phyloP scores from a whole-genome alignment of 1,140 invertebrate species.

The Eupeodes corollae region DNA sequence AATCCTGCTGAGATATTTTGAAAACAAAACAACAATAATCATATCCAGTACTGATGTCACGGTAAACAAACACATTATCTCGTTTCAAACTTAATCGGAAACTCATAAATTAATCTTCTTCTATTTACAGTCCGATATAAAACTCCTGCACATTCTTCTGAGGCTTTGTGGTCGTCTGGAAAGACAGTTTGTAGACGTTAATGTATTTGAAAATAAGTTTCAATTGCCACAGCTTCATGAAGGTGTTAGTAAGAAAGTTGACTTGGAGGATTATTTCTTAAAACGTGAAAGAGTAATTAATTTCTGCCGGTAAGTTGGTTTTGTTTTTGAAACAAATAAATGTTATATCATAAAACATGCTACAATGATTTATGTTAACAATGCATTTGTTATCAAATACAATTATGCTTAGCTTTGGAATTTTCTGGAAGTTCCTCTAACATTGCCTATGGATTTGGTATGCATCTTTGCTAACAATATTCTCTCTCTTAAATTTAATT shows the following conservation, averaged over 20 bases:
- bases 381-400: background rate
- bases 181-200: conserved; percentile 18
- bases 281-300: conserved; percentile 29
- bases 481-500: background rate
- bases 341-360: background rate
- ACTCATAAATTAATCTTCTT: no score
- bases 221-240: conserved; percentile 26
- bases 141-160: conserved; percentile 25
- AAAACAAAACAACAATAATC: conserved; percentile 25
- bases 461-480: no score
- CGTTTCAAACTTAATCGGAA: background rate
- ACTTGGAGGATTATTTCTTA: conserved; percentile 32
- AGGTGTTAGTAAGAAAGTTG: conserved; percentile 20
- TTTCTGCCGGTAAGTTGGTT: conserved; percentile 25
- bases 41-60: conserved; percentile 34
- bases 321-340: conserved; percentile 2
- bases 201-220: conserved; percentile 23
- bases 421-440: no score
- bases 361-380: background rate
- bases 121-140: conserved; percentile 22
- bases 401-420: background rate
- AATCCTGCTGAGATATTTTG: conserved; percentile 29
- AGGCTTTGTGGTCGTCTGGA: conserved; percentile 26
- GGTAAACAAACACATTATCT: conserved; percentile 10
- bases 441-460: no score